Percentiles rank a stretch among this genome's conserved stretches.
phyloP scores from a whole-genome alignment of 2,797 vertebrate species.

The Arrhamphus sclerolepis region DNA sequence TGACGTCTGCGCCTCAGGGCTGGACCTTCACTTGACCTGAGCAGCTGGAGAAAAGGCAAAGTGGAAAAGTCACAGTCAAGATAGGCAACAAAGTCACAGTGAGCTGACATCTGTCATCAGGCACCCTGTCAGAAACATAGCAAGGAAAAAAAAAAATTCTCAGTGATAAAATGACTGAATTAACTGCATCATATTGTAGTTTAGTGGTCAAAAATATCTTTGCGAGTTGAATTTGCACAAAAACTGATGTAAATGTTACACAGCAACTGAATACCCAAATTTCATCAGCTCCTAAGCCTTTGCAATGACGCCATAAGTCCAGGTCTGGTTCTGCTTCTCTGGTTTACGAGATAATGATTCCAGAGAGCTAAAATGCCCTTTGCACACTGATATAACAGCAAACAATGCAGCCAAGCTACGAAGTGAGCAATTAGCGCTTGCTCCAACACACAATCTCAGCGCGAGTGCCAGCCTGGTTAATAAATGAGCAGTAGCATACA shows the following conservation, averaged over 20 bases:
- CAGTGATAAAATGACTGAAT: too few relatives aligned
- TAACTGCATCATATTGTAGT: too few relatives aligned
- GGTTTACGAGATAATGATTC: constrained; percentile 40
- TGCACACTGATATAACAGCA: constrained; percentile 59
- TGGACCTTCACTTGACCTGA: constrained; percentile 86
- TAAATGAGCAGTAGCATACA: constrained; percentile 61
- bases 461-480: constrained; percentile 67
- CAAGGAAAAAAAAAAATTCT: too few relatives aligned
- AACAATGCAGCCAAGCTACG: constrained; percentile 62
- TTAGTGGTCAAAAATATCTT: too few relatives aligned
- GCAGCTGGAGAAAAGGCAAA: constrained; percentile 78
- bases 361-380: constrained; percentile 56
- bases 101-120: background rate
- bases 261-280: background rate
- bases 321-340: constrained; percentile 25
- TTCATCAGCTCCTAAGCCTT: background rate
- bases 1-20: constrained; percentile 83
- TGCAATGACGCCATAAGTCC: constrained; percentile 1
- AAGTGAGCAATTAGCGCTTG: constrained; percentile 70
- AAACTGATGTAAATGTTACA: background rate
- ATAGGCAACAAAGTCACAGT: background rate
- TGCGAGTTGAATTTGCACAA: background rate
- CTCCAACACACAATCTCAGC: constrained; percentile 65
- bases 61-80: constrained; percentile 13
- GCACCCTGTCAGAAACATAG: background rate